Evolutionary conservation across 2,113 vertebrate species (phyloP).

Genomic region (Syngnathus floridae): DNA sequence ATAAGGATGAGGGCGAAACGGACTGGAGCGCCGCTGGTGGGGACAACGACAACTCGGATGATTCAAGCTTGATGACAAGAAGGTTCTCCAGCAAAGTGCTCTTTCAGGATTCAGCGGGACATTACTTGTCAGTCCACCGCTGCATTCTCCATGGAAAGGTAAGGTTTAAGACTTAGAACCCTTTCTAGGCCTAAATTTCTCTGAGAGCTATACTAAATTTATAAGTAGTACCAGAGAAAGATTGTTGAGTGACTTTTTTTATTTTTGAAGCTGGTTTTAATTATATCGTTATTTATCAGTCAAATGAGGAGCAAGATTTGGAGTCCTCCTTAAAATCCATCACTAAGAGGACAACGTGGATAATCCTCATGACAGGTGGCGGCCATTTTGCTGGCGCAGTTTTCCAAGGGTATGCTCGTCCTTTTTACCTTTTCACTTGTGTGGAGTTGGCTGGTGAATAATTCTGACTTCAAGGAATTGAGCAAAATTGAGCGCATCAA

Average conservation of each 20-base stretch:
- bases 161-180: conserved; percentile 44
- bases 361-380: conserved; percentile 89
- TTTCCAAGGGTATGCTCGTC: conserved; percentile 76
- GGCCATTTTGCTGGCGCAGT: conserved; percentile 94
- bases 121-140: conserved; percentile 77
- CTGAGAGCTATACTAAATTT: not conserved
- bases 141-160: conserved; percentile 75
- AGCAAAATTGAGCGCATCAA: not conserved
- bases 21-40: conserved; percentile 18
- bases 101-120: conserved; percentile 76
- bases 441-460: not conserved
- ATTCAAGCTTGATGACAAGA: conserved; percentile 2
- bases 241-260: not conserved
- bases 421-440: not conserved
- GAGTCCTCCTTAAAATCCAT: conserved; percentile 68
- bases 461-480: not conserved
- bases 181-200: not conserved
- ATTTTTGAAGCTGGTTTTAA: not conserved
- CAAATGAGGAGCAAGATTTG: conserved; percentile 45
- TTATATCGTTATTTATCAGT: conserved; percentile 22
- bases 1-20: conserved; percentile 39
- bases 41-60: conserved; percentile 11
- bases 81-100: conserved; percentile 69
- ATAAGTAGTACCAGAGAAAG: too few species aligned
- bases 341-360: conserved; percentile 64